Conservation (phyloP, 2,888 invertebrate species). For the Zygaena filipendulae region DNA sequence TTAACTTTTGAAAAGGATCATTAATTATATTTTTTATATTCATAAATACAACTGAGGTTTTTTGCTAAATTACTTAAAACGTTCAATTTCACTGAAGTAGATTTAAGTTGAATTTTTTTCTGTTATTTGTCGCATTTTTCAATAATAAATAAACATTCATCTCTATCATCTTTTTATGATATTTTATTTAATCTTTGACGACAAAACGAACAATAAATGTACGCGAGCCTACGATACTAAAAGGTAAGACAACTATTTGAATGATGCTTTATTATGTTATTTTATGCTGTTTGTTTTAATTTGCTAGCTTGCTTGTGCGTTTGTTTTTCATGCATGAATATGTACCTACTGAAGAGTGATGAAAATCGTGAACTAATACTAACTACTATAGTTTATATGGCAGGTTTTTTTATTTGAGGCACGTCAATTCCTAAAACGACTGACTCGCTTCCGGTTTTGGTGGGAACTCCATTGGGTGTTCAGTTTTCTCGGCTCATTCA, state of each 20-base stretch:
- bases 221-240: too few species aligned
- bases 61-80: slow-evolving; percentile 3
- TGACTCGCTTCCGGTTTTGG: too few species aligned
- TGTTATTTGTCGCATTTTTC: slow-evolving; percentile 21
- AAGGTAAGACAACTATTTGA: slow-evolving; percentile 29
- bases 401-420: too few species aligned
- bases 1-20: slow-evolving; percentile 9
- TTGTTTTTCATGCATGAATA: slow-evolving; percentile 2
- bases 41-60: slow-evolving; percentile 5
- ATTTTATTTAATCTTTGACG: too few species aligned
- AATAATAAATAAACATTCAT: slow-evolving; percentile 45
- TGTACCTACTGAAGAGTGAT: too few species aligned
- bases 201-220: too few species aligned
- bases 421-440: too few species aligned
- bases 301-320: slow-evolving; percentile 18
- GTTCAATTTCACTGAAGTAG: slow-evolving; percentile 3
- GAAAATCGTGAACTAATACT: too few species aligned
- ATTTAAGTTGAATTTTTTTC: slow-evolving; percentile 10
- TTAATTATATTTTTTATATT: slow-evolving; percentile 11
- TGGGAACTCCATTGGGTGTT: too few species aligned
- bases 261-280: slow-evolving; percentile 5
- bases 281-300: slow-evolving; percentile 14
- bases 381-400: too few species aligned
- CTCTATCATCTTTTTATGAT: too few species aligned
- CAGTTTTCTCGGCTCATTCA: too few species aligned